Evolutionary conservation across 2,888 invertebrate species (phyloP).

Genomic region (Eucera pruinosa): DNA sequence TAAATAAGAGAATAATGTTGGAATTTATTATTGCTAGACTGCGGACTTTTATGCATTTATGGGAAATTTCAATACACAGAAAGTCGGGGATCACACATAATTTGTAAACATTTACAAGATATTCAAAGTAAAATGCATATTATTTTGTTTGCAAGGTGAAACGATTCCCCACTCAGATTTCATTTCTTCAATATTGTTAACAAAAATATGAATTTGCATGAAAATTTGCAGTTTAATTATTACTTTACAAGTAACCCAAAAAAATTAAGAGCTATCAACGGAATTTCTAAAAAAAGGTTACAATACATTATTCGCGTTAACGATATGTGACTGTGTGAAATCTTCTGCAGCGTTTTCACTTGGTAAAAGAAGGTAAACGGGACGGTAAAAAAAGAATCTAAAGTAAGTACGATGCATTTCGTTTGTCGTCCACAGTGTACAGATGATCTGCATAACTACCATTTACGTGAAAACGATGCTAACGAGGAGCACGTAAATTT

Average conservation of each 20-base stretch:
- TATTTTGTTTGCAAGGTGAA: too few relatives aligned
- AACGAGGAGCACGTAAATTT: slow-evolving; percentile 29
- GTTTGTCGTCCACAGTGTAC: not conserved
- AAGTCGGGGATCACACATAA: too few relatives aligned
- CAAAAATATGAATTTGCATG: too few relatives aligned
- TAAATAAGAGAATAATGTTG: not conserved
- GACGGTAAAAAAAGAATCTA: not conserved
- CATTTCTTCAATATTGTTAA: too few relatives aligned
- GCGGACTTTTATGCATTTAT: too few relatives aligned
- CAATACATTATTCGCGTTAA: not conserved
- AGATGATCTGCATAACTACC: slow-evolving; percentile 16
- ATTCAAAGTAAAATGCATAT: too few relatives aligned
- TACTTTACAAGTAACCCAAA: not conserved
- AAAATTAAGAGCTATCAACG: not conserved
- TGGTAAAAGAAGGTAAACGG: slow-evolving; percentile 5
- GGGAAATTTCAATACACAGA: too few relatives aligned
- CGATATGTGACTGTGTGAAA: not conserved
- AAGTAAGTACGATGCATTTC: slow-evolving; percentile 1
- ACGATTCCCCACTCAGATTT: too few relatives aligned
- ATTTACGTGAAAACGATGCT: slow-evolving; percentile 21
- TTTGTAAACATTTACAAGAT: too few relatives aligned
- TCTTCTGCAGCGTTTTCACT: not conserved
- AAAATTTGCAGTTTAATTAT: too few relatives aligned
- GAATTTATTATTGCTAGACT: too few relatives aligned
- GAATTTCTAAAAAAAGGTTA: not conserved